Conservation (phyloP, 2,888 invertebrate species). For the Nebria brevicollis region DNA sequence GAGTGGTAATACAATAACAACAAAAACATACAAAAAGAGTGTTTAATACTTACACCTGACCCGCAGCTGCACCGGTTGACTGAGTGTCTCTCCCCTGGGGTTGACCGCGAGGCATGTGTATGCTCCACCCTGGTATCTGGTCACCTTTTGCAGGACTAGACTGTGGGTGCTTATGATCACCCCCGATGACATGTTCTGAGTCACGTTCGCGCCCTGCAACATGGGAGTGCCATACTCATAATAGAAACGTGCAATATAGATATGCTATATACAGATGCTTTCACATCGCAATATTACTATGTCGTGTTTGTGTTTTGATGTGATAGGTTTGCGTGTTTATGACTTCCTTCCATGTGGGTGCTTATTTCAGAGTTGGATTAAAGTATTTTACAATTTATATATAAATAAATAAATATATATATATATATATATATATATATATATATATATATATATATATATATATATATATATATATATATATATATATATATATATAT, state of each 20-base stretch:
- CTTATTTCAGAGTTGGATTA: background rate
- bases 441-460: slow-evolving; percentile 19
- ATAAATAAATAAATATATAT: slow-evolving; percentile 41
- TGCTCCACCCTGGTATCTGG: slow-evolving; percentile 82
- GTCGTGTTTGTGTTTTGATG: slow-evolving; percentile 7
- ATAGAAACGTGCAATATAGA: background rate
- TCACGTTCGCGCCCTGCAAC: slow-evolving; percentile 76
- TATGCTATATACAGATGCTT: slow-evolving; percentile 7
- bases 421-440: background rate
- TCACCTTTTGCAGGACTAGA: slow-evolving; percentile 85
- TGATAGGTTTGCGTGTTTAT: slow-evolving; percentile 27
- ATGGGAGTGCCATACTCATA: slow-evolving; percentile 7
- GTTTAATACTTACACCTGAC: slow-evolving; percentile 80
- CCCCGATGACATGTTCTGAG: slow-evolving; percentile 84
- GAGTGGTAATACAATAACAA: slow-evolving; percentile 41
- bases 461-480: slow-evolving; percentile 6
- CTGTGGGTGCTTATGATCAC: slow-evolving; percentile 90
- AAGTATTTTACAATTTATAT: slow-evolving; percentile 30
- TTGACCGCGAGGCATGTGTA: slow-evolving; percentile 88
- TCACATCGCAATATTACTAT: no score
- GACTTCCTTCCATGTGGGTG: slow-evolving; percentile 8
- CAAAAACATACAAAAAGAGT: background rate
- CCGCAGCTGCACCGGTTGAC: slow-evolving; percentile 78
- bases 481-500: background rate
- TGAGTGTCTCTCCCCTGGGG: slow-evolving; percentile 83